Evolutionary conservation across 2,888 invertebrate genomes (phyloP).

Genomic region (Herminia tarsipennalis): DNA sequence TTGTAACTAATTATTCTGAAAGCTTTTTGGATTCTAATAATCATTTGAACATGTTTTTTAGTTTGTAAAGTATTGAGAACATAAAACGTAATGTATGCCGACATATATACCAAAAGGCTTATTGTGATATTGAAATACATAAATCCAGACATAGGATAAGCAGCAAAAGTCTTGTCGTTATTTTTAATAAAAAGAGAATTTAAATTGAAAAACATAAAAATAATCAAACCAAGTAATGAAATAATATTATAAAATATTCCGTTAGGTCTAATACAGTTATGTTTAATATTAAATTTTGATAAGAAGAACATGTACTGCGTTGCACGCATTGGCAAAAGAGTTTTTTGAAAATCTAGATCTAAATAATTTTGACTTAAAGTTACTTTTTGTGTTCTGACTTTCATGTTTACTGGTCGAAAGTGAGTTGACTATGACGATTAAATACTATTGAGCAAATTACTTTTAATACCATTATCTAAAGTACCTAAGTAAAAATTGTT

Average conservation of each 20-base stretch:
- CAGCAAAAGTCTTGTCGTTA: too few species aligned
- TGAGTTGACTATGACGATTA: too few species aligned
- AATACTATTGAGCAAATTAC: too few species aligned
- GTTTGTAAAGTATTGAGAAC: background rate
- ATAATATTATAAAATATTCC: background rate
- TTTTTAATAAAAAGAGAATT: background rate
- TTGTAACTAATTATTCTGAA: background rate
- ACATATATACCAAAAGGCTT: background rate
- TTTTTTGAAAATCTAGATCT: conserved; percentile 1
- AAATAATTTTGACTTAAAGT: too few species aligned
- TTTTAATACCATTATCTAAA: too few species aligned
- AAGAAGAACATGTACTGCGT: conserved; percentile 4
- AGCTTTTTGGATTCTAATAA: background rate
- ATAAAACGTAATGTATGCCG: background rate
- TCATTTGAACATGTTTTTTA: background rate
- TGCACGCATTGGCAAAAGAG: background rate
- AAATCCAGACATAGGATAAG: background rate
- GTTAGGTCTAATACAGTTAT: conserved; percentile 18
- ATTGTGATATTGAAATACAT: background rate
- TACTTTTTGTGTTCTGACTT: too few species aligned
- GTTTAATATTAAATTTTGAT: conserved; percentile 24
- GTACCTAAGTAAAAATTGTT: too few species aligned
- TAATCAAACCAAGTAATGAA: background rate
- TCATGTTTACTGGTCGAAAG: too few species aligned
- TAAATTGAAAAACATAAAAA: background rate